Evolutionary conservation across 2,888 invertebrate genomes (phyloP).

Genomic region (Stenchaetothrips biformis): DNA sequence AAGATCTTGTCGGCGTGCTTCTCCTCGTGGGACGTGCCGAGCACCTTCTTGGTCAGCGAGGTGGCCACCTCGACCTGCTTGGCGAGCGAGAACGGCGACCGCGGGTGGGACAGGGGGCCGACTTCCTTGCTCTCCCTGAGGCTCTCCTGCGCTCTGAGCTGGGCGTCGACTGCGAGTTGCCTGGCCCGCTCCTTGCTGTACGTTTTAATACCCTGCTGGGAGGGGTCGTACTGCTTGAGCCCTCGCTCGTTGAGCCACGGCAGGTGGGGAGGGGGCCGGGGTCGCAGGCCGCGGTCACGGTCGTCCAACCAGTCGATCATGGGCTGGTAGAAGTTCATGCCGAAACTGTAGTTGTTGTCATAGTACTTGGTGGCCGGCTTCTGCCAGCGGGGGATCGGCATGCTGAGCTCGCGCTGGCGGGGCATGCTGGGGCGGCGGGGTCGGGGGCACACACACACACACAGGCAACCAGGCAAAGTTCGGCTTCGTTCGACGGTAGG

Average conservation of each 20-base stretch:
- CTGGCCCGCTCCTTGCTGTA: not conserved
- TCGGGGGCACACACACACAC: not conserved
- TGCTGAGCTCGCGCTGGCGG: conserved; percentile 9
- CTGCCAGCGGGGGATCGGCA: conserved; percentile 45
- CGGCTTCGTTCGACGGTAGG: not conserved
- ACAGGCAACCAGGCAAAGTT: conserved; percentile 7
- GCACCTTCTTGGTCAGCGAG: conserved; percentile 20
- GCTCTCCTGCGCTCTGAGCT: not conserved
- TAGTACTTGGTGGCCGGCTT: conserved; percentile 64
- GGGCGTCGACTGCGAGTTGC: conserved; percentile 9
- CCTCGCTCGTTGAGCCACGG: conserved; percentile 70
- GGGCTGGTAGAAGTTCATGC: conserved; percentile 79
- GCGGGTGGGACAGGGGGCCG: not conserved
- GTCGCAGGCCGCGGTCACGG: conserved; percentile 45
- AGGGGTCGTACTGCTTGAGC: conserved; percentile 54
- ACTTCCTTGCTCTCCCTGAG: conserved; percentile 6
- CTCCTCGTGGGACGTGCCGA: not conserved
- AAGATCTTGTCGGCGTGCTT: conserved; percentile 4
- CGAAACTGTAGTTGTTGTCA: conserved; percentile 77
- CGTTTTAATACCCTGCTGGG: conserved; percentile 12
- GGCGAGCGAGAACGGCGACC: conserved; percentile 19
- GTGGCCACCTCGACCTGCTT: conserved; percentile 15
- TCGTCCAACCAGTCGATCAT: conserved; percentile 80
- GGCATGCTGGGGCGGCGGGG: not conserved
- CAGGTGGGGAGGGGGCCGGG: conserved; percentile 56